Evolutionary conservation across 2,113 vertebrate genomes (phyloP), one percentile per base, ranked within the genome.

Genomic region (Hiodon alosoides): DNA sequence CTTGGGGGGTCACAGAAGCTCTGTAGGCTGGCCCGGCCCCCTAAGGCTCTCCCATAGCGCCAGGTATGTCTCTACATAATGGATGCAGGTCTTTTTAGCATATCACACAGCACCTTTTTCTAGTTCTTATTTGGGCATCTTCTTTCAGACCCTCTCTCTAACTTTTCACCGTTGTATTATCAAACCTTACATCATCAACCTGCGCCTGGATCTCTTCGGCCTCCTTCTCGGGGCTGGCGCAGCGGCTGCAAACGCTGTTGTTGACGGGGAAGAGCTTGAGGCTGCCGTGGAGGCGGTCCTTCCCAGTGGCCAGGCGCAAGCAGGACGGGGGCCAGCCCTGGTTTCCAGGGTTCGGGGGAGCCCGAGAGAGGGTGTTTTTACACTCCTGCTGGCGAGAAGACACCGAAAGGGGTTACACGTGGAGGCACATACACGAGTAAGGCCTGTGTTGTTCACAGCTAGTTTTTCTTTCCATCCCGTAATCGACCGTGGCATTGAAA

Each of bases 241-340:
- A 87, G 76, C 75, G 86, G 83, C 86, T 84, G 53, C 79, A 86
- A 16, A 57, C 72, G 17, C 64, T 80, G 52, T 86, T 86, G 74
- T 81, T 84, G 78, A 67, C 69, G n/a, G 85, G 85, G 73, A 83
- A 85, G 74, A 87, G 77, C 83, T 82, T 86, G 79, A 85, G 83
- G 51, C 66, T 70, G 47, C 72, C 71, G 48, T 67, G 85, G 72
- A 84, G 81, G 70, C 58, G 62, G 78, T 89, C 88, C 76, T 87
- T 92, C 76, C 82, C 87, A 60, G 77, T 86, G 67, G 80, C 80
- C 89, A 91, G 88, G 79, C 77, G 82, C 78, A 91, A 82, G 73
- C 84, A 79, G 62, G 88, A 83, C 55, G 82, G 70, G 72, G 80
- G 84, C 91, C 92, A 90, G 79, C 80, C 85, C 67, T 85, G 87